phyloP scores from a whole-genome alignment of 2,113 vertebrate species.

The Chrysemys picta region DNA sequence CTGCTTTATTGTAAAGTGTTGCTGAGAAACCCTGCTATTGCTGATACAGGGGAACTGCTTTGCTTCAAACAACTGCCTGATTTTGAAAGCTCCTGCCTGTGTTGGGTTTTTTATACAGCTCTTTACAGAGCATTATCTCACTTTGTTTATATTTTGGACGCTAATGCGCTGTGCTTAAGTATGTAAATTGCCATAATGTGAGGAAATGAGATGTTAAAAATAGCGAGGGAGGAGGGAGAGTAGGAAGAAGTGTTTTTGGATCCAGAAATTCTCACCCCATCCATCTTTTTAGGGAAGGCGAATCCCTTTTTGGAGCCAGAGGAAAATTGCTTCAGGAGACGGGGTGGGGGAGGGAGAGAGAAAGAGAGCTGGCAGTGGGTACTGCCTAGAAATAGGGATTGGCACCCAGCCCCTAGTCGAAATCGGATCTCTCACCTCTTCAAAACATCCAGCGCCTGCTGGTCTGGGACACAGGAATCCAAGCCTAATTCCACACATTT shows the following conservation, averaged over 20 bases:
- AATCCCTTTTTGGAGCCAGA: background rate
- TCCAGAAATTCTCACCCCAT: background rate
- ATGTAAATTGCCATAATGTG: conserved; percentile 80
- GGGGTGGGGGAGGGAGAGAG: no score
- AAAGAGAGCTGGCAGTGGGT: background rate
- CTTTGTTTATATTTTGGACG: conserved; percentile 77
- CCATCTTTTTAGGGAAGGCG: background rate
- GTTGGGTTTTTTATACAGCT: conserved; percentile 61
- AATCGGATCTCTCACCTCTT: background rate
- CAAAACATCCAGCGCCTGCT: background rate
- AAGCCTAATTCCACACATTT: background rate
- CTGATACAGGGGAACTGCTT: conserved; percentile 79
- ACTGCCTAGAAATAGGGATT: background rate
- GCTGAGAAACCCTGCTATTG: conserved; percentile 79
- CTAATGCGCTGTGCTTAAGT: conserved; percentile 76
- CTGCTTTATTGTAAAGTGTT: conserved; percentile 83
- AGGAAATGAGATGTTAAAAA: conserved; percentile 83
- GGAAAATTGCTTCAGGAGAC: background rate
- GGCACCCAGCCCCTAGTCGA: background rate
- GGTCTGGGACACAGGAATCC: background rate
- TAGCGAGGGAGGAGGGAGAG: conserved; percentile 47
- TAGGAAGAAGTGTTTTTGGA: conserved; percentile 47
- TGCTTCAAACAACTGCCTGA: conserved; percentile 77
- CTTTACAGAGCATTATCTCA: conserved; percentile 76
- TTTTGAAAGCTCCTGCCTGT: conserved; percentile 76